Base-by-base conservation (phyloP, 2,797 vertebrate genomes). In the Diplodus puntazzo region DNA sequence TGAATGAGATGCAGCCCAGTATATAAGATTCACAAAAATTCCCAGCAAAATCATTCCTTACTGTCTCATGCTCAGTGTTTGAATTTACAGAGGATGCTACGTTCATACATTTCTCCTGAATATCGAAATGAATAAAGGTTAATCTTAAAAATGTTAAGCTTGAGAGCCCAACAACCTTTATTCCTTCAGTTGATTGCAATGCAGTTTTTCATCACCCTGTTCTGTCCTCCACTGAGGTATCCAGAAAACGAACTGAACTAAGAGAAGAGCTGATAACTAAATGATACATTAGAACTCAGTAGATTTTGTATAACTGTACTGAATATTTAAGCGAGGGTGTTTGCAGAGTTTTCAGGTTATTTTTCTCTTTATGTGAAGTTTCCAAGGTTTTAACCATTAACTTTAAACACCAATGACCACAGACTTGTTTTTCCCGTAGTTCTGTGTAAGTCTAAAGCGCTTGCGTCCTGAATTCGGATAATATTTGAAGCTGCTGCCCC, bases 401-500 rank as follows among this genome's bases (percentile, higher is more conserved):
- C 43, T 67, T 66, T 46, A 73, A 69, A 67, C n/a, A 20, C 21
- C 60, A 61, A 25, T 66, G 16, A 2, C 14, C 42, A 30, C 2
- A 58, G 21, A 61, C 63, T 58, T 81, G 46, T 77, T 80, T 80
- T 73, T 84, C 34, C 34, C 64, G 5, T 57, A 58, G 5, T 61
- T 67, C 23, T 45, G 0, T 74, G 20, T 3, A 39, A 30, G 57
- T 71, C 27, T 52, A 5, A 73, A 81, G 82, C 13, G 11, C 49
- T 64, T 65, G 55, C 21, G 58, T 75, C 45, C 58, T 70, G 27
- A 73, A 70, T 53, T 48, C 46, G 11, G 27, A 65, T 60, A 46
- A 52, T 68, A 54, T 86, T 70, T 81, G 62, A 73, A 80, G 63
- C 34, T 10, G 1, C 20, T 74, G 71, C 58, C 66, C 75, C 14